Evolutionary conservation across 2,113 vertebrate genomes (phyloP).

Genomic region (Etia nguti): DNA sequence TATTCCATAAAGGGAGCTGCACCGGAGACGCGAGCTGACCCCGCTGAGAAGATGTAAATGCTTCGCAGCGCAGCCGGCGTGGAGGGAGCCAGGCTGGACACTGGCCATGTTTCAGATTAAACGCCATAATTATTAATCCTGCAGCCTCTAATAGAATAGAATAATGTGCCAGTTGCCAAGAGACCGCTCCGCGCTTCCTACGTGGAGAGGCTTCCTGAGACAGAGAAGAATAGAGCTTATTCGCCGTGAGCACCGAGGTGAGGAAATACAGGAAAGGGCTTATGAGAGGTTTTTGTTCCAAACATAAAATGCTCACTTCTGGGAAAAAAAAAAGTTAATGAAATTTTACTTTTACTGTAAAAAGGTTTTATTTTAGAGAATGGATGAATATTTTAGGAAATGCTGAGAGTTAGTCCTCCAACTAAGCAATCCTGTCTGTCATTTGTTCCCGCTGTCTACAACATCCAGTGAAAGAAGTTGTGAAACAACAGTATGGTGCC

Average conservation of each 20-base stretch:
- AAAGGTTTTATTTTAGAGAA: not conserved
- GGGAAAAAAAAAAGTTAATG: not conserved
- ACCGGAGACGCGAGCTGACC: not conserved
- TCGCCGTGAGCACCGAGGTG: not conserved
- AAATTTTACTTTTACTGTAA: not conserved
- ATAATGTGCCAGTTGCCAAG: slow-evolving; percentile 44
- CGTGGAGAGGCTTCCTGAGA: slow-evolving; percentile 2
- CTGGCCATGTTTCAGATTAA: slow-evolving; percentile 42
- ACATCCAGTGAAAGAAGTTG: not conserved
- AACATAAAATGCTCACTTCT: not conserved
- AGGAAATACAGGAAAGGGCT: not conserved
- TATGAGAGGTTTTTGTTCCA: not conserved
- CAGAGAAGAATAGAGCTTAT: slow-evolving; percentile 2
- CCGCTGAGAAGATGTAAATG: not conserved
- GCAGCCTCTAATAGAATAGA: slow-evolving; percentile 41
- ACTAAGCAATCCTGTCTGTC: not conserved
- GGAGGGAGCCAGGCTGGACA: slow-evolving; percentile 14
- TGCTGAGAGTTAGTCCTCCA: not conserved
- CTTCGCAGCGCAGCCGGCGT: not conserved
- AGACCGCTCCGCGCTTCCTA: slow-evolving; percentile 1
- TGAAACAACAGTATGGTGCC: not conserved
- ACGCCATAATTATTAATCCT: slow-evolving; percentile 48
- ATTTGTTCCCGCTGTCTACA: not conserved
- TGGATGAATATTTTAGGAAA: not conserved
- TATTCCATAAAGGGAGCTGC: not conserved